Evolutionary conservation across 2,797 vertebrate species (phyloP).

Genomic region (Sciaenops ocellatus): DNA sequence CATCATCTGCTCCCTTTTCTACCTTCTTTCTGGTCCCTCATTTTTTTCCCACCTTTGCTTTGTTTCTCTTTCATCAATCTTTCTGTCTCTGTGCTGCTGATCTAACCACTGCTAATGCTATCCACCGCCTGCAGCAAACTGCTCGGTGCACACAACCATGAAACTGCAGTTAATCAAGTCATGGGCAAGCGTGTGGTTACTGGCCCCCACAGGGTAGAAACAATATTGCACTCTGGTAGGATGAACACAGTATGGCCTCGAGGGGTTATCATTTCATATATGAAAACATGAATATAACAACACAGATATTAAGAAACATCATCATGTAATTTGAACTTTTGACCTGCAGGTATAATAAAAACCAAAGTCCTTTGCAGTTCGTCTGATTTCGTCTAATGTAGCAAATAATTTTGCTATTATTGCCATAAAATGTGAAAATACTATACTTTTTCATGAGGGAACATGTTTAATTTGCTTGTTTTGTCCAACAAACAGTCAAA

Average conservation of each 20-base stretch:
- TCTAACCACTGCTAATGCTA: conserved; percentile 9
- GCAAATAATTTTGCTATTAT: not conserved
- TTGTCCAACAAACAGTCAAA: not conserved
- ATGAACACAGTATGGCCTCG: conserved; percentile 3
- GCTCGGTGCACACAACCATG: conserved; percentile 19
- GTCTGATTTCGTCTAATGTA: no score
- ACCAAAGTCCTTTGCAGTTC: not conserved
- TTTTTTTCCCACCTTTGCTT: not conserved
- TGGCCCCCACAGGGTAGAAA: conserved; percentile 6
- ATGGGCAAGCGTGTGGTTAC: conserved; percentile 13
- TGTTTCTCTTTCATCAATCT: conserved; percentile 19
- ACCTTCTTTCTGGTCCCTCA: not conserved
- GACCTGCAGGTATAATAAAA: not conserved
- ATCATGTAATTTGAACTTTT: not conserved
- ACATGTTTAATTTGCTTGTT: not conserved
- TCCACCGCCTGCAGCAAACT: conserved; percentile 37
- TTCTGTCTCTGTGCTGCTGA: conserved; percentile 17
- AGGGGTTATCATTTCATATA: conserved; percentile 13
- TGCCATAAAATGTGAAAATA: not conserved
- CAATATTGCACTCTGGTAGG: not conserved
- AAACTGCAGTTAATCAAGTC: conserved; percentile 46
- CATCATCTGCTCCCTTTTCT: not conserved
- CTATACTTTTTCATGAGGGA: not conserved
- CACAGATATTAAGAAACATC: not conserved
- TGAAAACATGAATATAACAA: not conserved